phyloP scores from a whole-genome alignment of 2,113 vertebrate genomes.

The Macquaria australasica region DNA sequence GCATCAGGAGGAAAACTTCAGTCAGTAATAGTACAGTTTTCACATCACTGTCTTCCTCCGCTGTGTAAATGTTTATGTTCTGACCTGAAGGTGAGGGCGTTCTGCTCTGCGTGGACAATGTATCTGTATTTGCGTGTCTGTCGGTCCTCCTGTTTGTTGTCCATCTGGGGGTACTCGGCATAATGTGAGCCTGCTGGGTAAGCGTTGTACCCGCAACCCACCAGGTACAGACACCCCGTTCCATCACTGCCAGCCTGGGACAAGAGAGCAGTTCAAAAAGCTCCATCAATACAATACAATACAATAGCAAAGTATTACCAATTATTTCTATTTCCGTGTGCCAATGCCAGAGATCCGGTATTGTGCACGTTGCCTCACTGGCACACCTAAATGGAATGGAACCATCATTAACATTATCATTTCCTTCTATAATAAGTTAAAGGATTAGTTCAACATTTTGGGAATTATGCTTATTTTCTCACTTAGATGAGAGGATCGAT shows the following conservation, averaged over 20 bases:
- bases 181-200: slow-evolving; percentile 94
- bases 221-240: slow-evolving; percentile 88
- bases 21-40: neutral
- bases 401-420: neutral
- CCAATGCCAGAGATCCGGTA: neutral
- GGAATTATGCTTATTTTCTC: too few relatives aligned
- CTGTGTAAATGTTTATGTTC: neutral
- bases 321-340: neutral
- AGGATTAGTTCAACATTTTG: neutral
- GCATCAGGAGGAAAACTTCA: slow-evolving; percentile 18
- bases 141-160: slow-evolving; percentile 91
- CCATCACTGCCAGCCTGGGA: slow-evolving; percentile 87
- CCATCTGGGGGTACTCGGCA: slow-evolving; percentile 96
- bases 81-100: slow-evolving; percentile 96
- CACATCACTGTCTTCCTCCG: too few relatives aligned
- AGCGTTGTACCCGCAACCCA: slow-evolving; percentile 96
- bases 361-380: neutral
- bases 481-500: neutral
- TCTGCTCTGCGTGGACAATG: slow-evolving; percentile 96
- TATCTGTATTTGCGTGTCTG: slow-evolving; percentile 95
- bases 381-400: neutral
- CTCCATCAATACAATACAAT: too few relatives aligned
- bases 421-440: neutral
- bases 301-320: neutral
- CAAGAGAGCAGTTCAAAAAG: neutral